Conservation (phyloP, 2,888 invertebrate species). For the Sphaerophoria taeniata region DNA sequence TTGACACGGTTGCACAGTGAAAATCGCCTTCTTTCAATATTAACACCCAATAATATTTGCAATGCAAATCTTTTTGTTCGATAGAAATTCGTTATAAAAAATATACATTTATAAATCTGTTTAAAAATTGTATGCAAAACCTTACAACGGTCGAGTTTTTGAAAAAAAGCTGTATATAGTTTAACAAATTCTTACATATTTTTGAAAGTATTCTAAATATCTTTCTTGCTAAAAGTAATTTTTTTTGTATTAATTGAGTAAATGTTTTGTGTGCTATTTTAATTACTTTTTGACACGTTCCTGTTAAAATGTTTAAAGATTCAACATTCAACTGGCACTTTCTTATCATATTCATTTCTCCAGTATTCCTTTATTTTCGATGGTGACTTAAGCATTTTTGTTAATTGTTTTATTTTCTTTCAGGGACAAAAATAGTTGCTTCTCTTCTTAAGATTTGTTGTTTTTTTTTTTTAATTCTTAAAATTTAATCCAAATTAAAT, state of each 20-base stretch:
- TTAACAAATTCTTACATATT: neutral
- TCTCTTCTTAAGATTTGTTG: constrained; percentile 29
- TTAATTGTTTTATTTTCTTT: constrained; percentile 7
- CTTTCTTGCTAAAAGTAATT: constrained; percentile 16
- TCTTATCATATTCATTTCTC: constrained; percentile 24
- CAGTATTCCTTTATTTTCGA: constrained; percentile 24
- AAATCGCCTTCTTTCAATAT: neutral
- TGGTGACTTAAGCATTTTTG: constrained; percentile 54
- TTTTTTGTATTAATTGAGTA: constrained; percentile 12
- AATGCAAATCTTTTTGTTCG: neutral
- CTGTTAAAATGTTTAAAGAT: constrained; percentile 8
- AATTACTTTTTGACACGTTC: constrained; percentile 18
- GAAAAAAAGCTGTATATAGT: constrained; percentile 6
- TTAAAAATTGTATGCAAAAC: neutral
- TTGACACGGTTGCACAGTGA: constrained; percentile 38
- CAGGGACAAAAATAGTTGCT: constrained; percentile 27
- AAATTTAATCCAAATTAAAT: constrained; percentile 58
- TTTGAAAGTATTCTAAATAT: neutral
- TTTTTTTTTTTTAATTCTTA: constrained; percentile 43
- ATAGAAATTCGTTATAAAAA: constrained; percentile 32
- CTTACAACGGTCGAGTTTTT: neutral
- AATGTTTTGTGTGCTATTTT: constrained; percentile 42
- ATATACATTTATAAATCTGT: constrained; percentile 46
- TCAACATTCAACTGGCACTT: constrained; percentile 51
- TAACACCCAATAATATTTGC: constrained; percentile 9